Conservation (phyloP, 2,113 vertebrate genomes). For the Tyto alba region DNA sequence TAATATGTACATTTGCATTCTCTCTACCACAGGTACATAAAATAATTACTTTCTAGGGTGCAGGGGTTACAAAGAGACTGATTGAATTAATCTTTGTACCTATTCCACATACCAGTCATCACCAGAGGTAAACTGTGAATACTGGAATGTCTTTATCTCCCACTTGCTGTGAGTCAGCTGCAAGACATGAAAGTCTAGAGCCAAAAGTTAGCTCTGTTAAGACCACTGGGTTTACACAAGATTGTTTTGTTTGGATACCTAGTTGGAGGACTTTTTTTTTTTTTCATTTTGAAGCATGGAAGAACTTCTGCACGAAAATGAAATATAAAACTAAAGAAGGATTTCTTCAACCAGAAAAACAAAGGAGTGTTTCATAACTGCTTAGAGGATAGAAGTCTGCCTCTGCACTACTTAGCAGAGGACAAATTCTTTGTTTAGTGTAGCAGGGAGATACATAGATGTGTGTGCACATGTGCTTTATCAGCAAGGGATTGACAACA, state of each 20-base stretch:
- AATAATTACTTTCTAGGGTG: not conserved
- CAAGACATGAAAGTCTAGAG: conserved; percentile 21
- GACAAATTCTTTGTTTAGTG: not conserved
- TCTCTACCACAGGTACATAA: not conserved
- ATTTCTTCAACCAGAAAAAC: not conserved
- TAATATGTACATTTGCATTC: not conserved
- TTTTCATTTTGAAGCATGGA: conserved; percentile 1
- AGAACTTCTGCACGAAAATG: not conserved
- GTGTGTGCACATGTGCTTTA: not conserved
- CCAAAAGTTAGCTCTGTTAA: conserved; percentile 37
- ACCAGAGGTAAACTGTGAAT: conserved; percentile 32
- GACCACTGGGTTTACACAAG: conserved; percentile 50
- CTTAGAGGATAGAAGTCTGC: not conserved
- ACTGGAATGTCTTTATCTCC: conserved; percentile 43
- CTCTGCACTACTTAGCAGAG: not conserved
- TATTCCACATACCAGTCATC: conserved; percentile 32
- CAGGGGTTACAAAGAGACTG: not conserved
- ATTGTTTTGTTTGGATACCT: conserved; percentile 50
- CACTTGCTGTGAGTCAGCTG: conserved; percentile 40
- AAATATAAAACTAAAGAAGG: not conserved
- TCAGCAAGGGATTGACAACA: not conserved
- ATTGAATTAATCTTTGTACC: conserved; percentile 6
- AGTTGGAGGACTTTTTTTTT: not conserved
- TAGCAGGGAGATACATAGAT: not conserved
- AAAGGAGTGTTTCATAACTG: not conserved